Evolutionary conservation across 2,113 vertebrate genomes (phyloP).

Genomic region (Gorsachius goisagi): DNA sequence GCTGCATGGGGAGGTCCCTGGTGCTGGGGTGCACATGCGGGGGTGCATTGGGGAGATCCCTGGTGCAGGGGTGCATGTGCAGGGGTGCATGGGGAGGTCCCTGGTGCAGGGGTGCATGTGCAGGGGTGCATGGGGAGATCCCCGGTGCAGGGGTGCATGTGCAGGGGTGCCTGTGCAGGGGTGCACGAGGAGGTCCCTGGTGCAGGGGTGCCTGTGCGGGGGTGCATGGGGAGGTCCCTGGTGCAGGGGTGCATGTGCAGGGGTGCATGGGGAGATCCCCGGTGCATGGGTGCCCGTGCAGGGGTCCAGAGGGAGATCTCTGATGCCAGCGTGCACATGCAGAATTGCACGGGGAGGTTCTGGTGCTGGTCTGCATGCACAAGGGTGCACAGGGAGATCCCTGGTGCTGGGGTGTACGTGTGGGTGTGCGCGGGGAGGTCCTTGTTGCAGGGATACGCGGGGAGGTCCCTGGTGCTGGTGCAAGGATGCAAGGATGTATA

Average conservation of each 20-base stretch:
- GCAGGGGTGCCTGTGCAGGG: background rate
- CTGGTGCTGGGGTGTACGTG: too few relatives aligned
- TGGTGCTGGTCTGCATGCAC: background rate
- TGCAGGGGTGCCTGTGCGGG: too few relatives aligned
- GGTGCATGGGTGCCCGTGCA: too few relatives aligned
- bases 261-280: background rate
- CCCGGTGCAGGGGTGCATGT: too few relatives aligned
- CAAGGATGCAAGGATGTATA: background rate
- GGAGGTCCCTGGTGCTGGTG: background rate
- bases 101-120: too few relatives aligned
- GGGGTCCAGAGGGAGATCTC: background rate
- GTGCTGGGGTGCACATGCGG: too few relatives aligned
- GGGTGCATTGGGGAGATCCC: background rate
- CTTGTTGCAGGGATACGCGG: too few relatives aligned
- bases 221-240: background rate
- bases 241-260: too few relatives aligned
- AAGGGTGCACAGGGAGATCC: too few relatives aligned
- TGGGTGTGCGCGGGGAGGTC: background rate
- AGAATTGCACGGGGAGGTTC: background rate
- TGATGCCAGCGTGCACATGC: fast-evolving
- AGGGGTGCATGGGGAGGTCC: background rate
- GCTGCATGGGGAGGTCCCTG: too few relatives aligned
- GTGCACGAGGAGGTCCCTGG: background rate
- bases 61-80: background rate
- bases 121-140: background rate